Base-by-base conservation (phyloP, 2,888 invertebrate species). In the Limenitis camilla region DNA sequence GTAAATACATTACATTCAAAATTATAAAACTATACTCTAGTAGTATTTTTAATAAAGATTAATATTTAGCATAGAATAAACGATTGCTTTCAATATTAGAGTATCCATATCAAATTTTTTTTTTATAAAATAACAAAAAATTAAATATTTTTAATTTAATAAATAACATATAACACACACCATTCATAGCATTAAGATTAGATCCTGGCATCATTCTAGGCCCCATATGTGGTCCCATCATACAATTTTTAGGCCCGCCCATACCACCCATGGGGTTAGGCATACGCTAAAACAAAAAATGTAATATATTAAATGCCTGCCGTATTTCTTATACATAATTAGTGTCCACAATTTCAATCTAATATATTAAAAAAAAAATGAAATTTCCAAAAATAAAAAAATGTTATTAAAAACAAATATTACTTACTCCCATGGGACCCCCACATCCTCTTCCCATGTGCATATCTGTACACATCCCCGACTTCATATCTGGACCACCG, bases 211-310 rank as follows among this genome's bases (percentile, higher is more conserved):
- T 88, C 87, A 88, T 88, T 53, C 88, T 72, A 3, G 88, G 86
- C 40, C 84, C 87, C 85, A 86, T 85, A 62, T 86, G 86, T 5
- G 86, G 87, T 42, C 86, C 86, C 88, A 88, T 87, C 88, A 88
- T 88, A 63, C 88, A 88, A 1, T 78, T 80, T 61, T 87, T 87
- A 52, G 82, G 84, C 43, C 85, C 86, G 43, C 86, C 86, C 88
- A 88, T 88, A 9, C 84, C 85, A 7, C 83, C 85, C 88, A 88
- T 88, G 0, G 88, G 88, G 55, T 86, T 88, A 27, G 87, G 86
- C 88, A 88, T 88, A 30, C 88, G 81, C 88, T 88, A 68, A 10
- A 78, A 76, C 55, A 56, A 53, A 51, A 28, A 27, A 5, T n/a
- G 9, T 28, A 1, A 45, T 38, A 39, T 29, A 4, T 11, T 42